Evolutionary conservation across 2,113 vertebrate species (phyloP).

Genomic region (Actenoides lindsayi): DNA sequence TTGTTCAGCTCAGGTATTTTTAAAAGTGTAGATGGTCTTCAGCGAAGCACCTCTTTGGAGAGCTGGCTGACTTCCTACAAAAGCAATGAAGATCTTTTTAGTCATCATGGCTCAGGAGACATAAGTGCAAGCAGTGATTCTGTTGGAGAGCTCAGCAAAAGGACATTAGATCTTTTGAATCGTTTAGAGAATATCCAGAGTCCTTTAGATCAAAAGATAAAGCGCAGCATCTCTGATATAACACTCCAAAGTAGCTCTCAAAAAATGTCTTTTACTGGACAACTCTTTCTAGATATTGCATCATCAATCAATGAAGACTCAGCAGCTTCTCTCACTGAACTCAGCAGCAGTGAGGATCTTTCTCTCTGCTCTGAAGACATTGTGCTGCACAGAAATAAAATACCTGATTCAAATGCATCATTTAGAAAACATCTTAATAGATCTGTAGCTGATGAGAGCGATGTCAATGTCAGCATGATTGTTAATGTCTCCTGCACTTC

Average conservation of each 20-base stretch:
- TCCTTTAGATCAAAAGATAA: slow-evolving; percentile 87
- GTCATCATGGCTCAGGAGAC: slow-evolving; percentile 83
- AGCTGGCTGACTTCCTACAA: slow-evolving; percentile 87
- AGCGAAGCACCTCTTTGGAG: slow-evolving; percentile 90
- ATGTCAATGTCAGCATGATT: slow-evolving; percentile 95
- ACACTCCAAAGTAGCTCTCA: slow-evolving; percentile 85
- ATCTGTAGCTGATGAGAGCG: slow-evolving; percentile 83
- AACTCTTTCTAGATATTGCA: slow-evolving; percentile 73
- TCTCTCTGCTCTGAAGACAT: slow-evolving; percentile 93
- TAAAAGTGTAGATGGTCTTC: slow-evolving; percentile 82
- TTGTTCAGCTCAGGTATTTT: slow-evolving; percentile 83
- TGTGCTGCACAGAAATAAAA: slow-evolving; percentile 81
- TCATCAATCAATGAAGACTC: slow-evolving; percentile 89
- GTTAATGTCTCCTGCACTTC: slow-evolving; percentile 97
- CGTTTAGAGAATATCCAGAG: slow-evolving; percentile 95
- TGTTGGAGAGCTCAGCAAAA: slow-evolving; percentile 91
- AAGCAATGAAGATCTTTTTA: slow-evolving; percentile 82
- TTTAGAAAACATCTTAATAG: slow-evolving; percentile 82
- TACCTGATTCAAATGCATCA: slow-evolving; percentile 83
- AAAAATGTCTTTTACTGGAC: slow-evolving; percentile 76
- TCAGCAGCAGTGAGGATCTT: slow-evolving; percentile 92
- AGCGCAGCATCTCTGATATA: slow-evolving; percentile 93
- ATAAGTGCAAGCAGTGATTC: slow-evolving; percentile 78
- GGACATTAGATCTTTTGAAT: slow-evolving; percentile 93
- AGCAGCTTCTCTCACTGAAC: slow-evolving; percentile 88